Conservation (phyloP, 1,140 invertebrate genomes). For the Mamestra configurata region DNA sequence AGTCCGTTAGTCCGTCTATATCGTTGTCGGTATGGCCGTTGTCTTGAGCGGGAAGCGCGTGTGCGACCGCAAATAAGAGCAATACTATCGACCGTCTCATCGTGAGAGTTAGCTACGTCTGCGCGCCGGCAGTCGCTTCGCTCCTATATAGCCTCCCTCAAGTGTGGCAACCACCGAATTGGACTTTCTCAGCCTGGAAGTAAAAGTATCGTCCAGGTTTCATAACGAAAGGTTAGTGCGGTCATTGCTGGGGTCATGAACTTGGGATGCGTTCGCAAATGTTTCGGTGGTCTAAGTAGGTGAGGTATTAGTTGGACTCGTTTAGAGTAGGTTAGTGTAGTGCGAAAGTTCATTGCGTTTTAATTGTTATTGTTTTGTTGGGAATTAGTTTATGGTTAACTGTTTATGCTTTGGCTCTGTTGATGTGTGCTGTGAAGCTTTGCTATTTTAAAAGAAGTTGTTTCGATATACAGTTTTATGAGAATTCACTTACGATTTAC, state of each 20-base stretch:
- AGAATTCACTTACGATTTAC: too few relatives aligned
- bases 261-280: constrained; percentile 53
- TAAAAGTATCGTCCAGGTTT: constrained; percentile 84
- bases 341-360: constrained; percentile 45
- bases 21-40: constrained; percentile 91
- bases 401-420: constrained; percentile 26
- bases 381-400: constrained; percentile 16
- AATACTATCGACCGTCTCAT: constrained; percentile 85
- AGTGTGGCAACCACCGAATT: constrained; percentile 57
- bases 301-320: not conserved
- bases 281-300: constrained; percentile 13
- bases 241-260: constrained; percentile 75
- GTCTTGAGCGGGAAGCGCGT: constrained; percentile 91
- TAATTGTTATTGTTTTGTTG: constrained; percentile 30
- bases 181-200: constrained; percentile 82
- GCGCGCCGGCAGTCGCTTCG: constrained; percentile 66
- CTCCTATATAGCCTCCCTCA: constrained; percentile 45
- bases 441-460: too few relatives aligned
- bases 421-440: not conserved
- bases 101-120: constrained; percentile 63
- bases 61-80: constrained; percentile 86
- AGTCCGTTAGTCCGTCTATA: constrained; percentile 92
- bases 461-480: too few relatives aligned
- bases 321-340: constrained; percentile 31
- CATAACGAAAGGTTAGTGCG: constrained; percentile 79